These are phyloP conservation scores for Herpetotheres cachinnans DNA, from an alignment of 2,113 vertebrate genomes.

Conservation along the genomic window DNA sequence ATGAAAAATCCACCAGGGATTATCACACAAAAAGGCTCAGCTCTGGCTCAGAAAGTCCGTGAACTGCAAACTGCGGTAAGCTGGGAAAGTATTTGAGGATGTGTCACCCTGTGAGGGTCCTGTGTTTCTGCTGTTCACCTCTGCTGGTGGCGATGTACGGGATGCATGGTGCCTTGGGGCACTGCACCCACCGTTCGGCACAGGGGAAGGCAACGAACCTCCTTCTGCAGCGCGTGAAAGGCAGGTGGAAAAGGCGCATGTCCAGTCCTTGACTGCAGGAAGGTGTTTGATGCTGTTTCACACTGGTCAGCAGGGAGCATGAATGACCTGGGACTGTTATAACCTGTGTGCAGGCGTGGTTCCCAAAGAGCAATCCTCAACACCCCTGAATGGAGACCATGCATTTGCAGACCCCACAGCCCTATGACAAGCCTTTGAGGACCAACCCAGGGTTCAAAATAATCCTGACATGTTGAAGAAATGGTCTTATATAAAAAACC, in stretches of 20 bases:
- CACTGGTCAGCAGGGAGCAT: background rate
- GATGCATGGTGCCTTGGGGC: background rate
- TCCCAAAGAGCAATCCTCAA: background rate
- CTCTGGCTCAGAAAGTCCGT: background rate
- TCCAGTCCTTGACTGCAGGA: accelerated
- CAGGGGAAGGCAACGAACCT: background rate
- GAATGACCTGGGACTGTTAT: background rate
- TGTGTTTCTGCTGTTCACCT: background rate
- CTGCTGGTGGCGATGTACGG: background rate
- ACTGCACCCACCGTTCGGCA: background rate
- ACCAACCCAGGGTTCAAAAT: background rate
- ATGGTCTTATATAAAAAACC: background rate
- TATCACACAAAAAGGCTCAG: slow-evolving; percentile 14
- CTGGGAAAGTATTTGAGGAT: background rate
- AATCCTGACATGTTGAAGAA: background rate
- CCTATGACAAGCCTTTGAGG: background rate
- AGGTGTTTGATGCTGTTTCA: background rate
- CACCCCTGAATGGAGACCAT: too few relatives aligned
- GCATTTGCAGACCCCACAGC: background rate
- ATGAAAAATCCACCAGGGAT: slow-evolving; percentile 22
- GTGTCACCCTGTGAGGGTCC: background rate
- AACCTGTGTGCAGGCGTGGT: background rate
- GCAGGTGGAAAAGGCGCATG: background rate
- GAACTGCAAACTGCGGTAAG: background rate
- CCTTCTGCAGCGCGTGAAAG: background rate